A percentile compares a stretch with the other conserved stretches of the same genome.
phyloP scores from a whole-genome alignment of 2,797 vertebrate species.

The Cygnus olor region DNA sequence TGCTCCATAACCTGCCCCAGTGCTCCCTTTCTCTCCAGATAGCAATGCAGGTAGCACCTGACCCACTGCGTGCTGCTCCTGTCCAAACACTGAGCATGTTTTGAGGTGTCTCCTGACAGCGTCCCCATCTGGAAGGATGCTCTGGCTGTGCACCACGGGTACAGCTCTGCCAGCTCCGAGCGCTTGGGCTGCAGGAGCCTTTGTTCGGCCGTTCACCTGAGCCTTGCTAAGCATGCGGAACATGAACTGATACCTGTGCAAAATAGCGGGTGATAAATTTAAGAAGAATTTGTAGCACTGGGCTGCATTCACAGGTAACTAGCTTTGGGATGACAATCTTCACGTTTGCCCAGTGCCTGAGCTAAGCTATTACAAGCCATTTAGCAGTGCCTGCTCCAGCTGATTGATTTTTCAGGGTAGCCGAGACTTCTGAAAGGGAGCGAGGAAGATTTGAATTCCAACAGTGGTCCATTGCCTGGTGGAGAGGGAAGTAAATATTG shows the following conservation, averaged over 20 bases:
- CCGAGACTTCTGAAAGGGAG: not conserved
- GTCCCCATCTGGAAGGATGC: not conserved
- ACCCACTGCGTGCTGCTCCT: not conserved
- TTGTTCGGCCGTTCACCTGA: not conserved
- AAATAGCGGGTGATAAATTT: not conserved
- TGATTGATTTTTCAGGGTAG: conserved; percentile 40
- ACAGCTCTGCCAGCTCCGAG: accelerated
- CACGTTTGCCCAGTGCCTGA: not conserved
- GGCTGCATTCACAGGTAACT: not conserved
- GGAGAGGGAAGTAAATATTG: conserved; percentile 55
- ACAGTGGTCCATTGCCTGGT: conserved; percentile 42
- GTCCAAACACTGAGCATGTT: not conserved
- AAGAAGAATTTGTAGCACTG: not conserved
- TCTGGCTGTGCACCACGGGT: accelerated
- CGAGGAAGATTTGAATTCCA: conserved; percentile 38
- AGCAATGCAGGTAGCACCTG: not conserved
- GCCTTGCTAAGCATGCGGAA: not conserved
- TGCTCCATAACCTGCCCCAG: not conserved
- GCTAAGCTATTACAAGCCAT: conserved; percentile 1
- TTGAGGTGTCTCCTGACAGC: accelerated
- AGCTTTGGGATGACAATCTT: not conserved
- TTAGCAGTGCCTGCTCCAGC: conserved; percentile 43
- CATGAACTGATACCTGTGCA: not conserved
- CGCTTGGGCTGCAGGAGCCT: accelerated
- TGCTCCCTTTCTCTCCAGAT: not conserved